Evolutionary conservation across 2,113 vertebrate species (phyloP).

Genomic region (Ochotona princeps): DNA sequence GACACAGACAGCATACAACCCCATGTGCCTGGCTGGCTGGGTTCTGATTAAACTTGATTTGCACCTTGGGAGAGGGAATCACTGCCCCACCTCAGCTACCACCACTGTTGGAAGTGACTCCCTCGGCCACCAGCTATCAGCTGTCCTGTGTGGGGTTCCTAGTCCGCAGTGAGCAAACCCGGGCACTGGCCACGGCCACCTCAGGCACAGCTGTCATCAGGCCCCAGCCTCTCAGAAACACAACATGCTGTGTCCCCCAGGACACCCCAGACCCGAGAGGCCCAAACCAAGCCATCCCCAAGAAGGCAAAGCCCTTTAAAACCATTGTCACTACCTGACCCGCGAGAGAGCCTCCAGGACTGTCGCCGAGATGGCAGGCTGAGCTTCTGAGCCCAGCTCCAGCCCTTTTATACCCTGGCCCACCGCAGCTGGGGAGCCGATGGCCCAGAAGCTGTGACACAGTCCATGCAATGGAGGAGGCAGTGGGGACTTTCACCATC

Average conservation of each 20-base stretch:
- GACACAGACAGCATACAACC: too few species aligned
- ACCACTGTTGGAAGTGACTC: too few species aligned
- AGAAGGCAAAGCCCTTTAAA: not conserved
- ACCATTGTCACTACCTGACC: not conserved
- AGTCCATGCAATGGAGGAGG: not conserved
- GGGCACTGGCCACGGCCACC: too few species aligned
- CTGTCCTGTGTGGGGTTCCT: too few species aligned
- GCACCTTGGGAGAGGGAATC: not conserved
- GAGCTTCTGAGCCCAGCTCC: not conserved
- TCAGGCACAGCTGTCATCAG: not conserved
- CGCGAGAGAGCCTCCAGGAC: not conserved
- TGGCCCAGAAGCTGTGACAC: not conserved
- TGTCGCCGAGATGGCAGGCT: not conserved
- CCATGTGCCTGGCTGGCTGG: not conserved
- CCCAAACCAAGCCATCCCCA: not conserved
- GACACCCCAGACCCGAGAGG: not conserved
- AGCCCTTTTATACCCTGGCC: not conserved
- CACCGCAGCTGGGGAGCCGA: not conserved
- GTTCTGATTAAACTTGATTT: slow-evolving; percentile 30
- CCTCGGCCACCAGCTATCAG: not conserved
- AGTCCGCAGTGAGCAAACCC: too few species aligned
- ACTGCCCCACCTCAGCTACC: too few species aligned
- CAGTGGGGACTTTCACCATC: not conserved
- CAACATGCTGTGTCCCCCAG: not conserved
- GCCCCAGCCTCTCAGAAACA: not conserved